A percentile compares a stretch with the other conserved stretches of the same genome.
Conservation (phyloP, 2,888 invertebrate species). For the Oligia latruncula region DNA sequence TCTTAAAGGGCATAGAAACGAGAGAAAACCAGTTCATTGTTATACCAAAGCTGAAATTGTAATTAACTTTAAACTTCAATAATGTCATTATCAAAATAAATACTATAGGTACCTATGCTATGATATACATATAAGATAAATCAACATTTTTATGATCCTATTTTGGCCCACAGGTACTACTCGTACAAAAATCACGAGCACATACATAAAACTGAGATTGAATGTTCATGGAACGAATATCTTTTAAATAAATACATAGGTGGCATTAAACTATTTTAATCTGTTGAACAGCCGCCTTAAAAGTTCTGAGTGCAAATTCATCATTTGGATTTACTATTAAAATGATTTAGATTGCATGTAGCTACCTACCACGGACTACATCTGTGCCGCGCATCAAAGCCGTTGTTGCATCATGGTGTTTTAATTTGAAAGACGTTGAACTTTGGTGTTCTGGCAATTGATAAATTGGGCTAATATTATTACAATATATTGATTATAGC, state of each 20-base stretch:
- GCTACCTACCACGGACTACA: conserved; percentile 63
- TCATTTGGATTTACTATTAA: conserved; percentile 44
- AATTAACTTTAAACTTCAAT: conserved; percentile 1
- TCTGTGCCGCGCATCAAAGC: conserved; percentile 70
- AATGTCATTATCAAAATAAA: not conserved
- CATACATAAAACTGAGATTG: not conserved
- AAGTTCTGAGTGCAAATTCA: conserved; percentile 42
- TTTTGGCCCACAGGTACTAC: not conserved
- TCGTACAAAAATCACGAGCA: not conserved
- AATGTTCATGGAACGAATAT: conserved; percentile 16
- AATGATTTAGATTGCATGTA: conserved; percentile 64
- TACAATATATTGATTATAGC: conserved; percentile 7
- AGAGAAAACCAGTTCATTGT: not conserved
- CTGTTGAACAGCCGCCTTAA: conserved; percentile 9
- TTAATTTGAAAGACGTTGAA: conserved; percentile 67
- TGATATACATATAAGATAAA: not conserved
- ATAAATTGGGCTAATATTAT: conserved; percentile 55
- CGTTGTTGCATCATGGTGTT: conserved; percentile 66
- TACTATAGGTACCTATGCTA: not conserved
- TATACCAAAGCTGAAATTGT: not conserved
- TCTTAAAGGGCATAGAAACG: conserved; percentile 4
- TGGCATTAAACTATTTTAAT: conserved; percentile 27
- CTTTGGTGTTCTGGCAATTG: conserved; percentile 70
- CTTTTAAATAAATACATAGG: conserved; percentile 8
- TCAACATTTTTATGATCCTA: not conserved